Conservation (phyloP, 2,113 vertebrate genomes). For the Thinocorus orbignyianus region DNA sequence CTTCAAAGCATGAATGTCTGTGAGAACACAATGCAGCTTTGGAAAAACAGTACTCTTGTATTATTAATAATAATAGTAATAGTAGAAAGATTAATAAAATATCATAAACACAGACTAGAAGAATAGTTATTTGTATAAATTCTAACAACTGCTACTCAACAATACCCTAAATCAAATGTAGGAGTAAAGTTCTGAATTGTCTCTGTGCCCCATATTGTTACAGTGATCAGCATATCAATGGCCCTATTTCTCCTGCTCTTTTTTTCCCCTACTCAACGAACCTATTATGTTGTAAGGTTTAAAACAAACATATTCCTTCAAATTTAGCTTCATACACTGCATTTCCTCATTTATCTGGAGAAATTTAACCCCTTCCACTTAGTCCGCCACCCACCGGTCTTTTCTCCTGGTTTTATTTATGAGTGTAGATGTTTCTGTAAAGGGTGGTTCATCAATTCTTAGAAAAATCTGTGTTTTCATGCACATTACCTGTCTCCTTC, state of each 20-base stretch:
- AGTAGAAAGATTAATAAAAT: slow-evolving; percentile 59
- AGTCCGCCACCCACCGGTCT: background rate
- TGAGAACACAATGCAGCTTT: slow-evolving; percentile 17
- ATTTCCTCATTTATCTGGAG: background rate
- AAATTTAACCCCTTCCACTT: background rate
- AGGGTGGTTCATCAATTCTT: background rate
- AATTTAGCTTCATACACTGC: background rate
- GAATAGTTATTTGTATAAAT: slow-evolving; percentile 10
- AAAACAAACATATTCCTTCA: slow-evolving; percentile 9
- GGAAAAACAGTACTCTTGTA: slow-evolving; percentile 36
- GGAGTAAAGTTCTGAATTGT: slow-evolving; percentile 27
- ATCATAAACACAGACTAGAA: slow-evolving; percentile 16
- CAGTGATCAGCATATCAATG: slow-evolving; percentile 36
- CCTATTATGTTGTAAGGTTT: background rate
- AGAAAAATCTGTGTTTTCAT: background rate
- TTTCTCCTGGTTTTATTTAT: background rate
- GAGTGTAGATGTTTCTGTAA: background rate
- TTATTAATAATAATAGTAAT: slow-evolving; percentile 67
- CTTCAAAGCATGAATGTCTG: slow-evolving; percentile 52
- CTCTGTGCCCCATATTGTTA: background rate
- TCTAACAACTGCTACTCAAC: slow-evolving; percentile 21
- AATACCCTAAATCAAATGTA: background rate
- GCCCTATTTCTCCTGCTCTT: background rate
- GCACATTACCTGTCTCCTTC: background rate
- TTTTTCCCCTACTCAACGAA: background rate